phyloP scores from a whole-genome alignment of 2,888 invertebrate species.

The Lasioglossum lativentre region DNA sequence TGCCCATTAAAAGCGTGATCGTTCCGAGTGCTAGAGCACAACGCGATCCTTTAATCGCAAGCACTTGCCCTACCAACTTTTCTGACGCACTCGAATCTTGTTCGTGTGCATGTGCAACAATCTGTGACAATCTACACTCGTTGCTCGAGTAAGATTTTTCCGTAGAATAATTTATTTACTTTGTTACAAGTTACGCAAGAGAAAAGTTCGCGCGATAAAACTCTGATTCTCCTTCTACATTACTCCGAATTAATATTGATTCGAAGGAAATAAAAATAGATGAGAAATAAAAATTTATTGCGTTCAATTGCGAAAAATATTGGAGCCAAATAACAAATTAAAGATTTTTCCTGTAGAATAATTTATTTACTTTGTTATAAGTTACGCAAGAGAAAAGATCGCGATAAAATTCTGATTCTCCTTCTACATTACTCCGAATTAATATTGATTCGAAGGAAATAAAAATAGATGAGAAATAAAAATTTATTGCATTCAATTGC shows the following conservation, averaged over 20 bases:
- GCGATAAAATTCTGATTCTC: neutral
- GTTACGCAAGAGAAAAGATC: slow-evolving; percentile 4
- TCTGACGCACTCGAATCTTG: slow-evolving; percentile 31
- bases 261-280: no score
- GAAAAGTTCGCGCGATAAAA: neutral
- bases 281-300: no score
- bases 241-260: no score
- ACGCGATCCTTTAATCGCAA: slow-evolving; percentile 63
- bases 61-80: slow-evolving; percentile 38
- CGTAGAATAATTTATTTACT: neutral
- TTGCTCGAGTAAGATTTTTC: neutral
- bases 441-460: no score
- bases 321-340: no score
- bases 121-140: slow-evolving; percentile 1
- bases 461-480: no score
- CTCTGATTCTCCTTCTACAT: no score
- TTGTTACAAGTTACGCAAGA: neutral
- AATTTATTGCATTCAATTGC: no score
- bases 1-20: slow-evolving; percentile 55
- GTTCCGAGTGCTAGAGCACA: slow-evolving; percentile 39
- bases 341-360: neutral
- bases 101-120: slow-evolving; percentile 7
- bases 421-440: no score
- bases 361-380: neutral
- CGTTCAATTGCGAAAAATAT: no score